A percentile compares a stretch with the other conserved stretches of the same genome.
phyloP scores from a whole-genome alignment of 2,888 invertebrate genomes.

The Mythimna lalbum region DNA sequence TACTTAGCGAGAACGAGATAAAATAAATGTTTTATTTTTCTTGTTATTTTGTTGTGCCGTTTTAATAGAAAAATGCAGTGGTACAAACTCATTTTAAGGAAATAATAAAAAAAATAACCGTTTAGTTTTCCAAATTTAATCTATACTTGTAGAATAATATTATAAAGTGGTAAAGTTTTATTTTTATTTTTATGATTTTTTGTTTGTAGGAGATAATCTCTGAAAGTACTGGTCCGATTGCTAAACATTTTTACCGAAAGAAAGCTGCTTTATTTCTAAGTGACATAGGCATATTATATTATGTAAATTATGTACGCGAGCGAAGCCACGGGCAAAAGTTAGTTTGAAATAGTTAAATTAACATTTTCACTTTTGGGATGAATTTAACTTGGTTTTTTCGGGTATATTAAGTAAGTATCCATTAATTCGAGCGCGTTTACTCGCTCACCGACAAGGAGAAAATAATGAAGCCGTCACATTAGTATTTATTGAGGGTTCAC shows the following conservation, averaged over 20 bases:
- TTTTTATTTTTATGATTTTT: too few relatives aligned
- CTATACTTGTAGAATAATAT: too few relatives aligned
- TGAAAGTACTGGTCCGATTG: too few relatives aligned
- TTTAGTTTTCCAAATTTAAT: neutral
- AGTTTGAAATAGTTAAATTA: neutral
- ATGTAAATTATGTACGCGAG: too few relatives aligned
- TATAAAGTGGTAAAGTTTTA: too few relatives aligned
- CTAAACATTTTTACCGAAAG: too few relatives aligned
- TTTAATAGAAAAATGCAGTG: neutral
- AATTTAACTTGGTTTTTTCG: neutral
- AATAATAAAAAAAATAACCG: neutral
- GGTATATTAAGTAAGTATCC: conserved; percentile 11
- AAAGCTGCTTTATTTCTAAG: too few relatives aligned
- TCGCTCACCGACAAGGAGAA: conserved; percentile 20
- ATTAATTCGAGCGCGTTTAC: conserved; percentile 27
- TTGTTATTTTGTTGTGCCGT: neutral
- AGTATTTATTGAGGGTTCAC: conserved; percentile 49
- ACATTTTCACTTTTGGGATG: neutral
- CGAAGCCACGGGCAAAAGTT: too few relatives aligned
- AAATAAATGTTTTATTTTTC: conserved; percentile 8
- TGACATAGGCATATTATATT: too few relatives aligned
- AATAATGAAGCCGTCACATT: conserved; percentile 38
- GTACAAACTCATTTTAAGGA: neutral
- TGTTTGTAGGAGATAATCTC: too few relatives aligned
- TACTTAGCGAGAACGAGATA: conserved; percentile 19